Base-by-base conservation (phyloP, 2,797 vertebrate species). In the Eulemur coronatus region DNA sequence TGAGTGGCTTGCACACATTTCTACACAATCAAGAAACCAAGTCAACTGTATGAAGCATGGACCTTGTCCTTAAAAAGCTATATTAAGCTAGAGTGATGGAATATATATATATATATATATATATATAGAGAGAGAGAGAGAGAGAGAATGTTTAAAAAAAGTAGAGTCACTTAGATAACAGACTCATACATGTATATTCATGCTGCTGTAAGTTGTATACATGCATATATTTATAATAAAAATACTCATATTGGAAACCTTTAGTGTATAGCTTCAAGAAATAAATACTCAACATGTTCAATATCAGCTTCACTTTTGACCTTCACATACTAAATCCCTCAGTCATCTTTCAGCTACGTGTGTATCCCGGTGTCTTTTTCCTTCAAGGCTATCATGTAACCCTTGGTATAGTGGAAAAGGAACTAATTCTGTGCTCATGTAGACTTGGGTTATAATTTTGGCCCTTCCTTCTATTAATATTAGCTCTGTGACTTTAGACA, bases 191-290 rank as follows among this genome's bases (percentile, higher is more conserved):
- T 94, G 13, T 43, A 41, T 91, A 38, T 72, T 67, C 26, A 91
- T 81, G 7, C 4, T 91, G 11, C 63, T 5, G 52, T 81, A 88
- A 55, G 22, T 61, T 84, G 52, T 73, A 82, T 72, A n/a, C 76
- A 84, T 48, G 14, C 4, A 89, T 84, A n/a, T 50, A 43, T 81
- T 78, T 93, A 59, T 92, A 95, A 89, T 78, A 50, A 72, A 78
- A 92, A 81, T 55, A 57, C 22, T 94, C 61, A 41, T 65, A 6
- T 46, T 89, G 41, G 63, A 65, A 65, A 65, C 15, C 33, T n/a
- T n/a, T 65, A n/a, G 15, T 65, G 15, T 65, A 65, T 52, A 78
- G 10, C 38, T 89, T 55, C 48, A 82, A 61, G 65, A 67, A 87
- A 73, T 12, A 91, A 80, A 75, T 92, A 61, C n/a, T 88, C 48